These are phyloP conservation scores for Malthinus seriepunctatus DNA, from an alignment of 2,888 invertebrate species.

Conservation along the genomic window DNA sequence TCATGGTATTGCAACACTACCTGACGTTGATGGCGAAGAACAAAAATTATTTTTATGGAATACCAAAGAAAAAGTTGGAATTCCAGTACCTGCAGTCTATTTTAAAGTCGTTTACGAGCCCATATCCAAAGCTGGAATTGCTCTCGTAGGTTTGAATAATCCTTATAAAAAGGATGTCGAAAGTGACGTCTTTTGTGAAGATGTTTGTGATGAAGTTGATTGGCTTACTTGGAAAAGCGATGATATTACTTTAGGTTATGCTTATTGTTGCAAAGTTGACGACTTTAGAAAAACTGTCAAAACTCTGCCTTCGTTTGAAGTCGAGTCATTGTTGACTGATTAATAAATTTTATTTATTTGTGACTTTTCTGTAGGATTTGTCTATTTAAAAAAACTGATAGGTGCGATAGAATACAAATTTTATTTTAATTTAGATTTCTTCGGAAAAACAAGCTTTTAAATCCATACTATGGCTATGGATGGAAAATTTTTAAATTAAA, in stretches of 20 bases:
- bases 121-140: slow-evolving; percentile 57
- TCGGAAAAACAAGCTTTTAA: too few relatives aligned
- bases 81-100: slow-evolving; percentile 61
- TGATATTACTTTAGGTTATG: slow-evolving; percentile 60
- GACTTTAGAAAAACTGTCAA: slow-evolving; percentile 60
- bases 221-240: slow-evolving; percentile 64
- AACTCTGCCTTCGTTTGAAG: slow-evolving; percentile 59
- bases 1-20: slow-evolving; percentile 61
- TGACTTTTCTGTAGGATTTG: too few relatives aligned
- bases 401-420: too few relatives aligned
- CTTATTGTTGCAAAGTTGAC: slow-evolving; percentile 64
- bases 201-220: slow-evolving; percentile 60
- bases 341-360: too few relatives aligned
- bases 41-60: slow-evolving; percentile 44
- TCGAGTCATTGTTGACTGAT: slow-evolving; percentile 52
- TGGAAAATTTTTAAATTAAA: too few relatives aligned
- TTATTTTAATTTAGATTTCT: too few relatives aligned
- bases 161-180: slow-evolving; percentile 50
- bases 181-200: slow-evolving; percentile 42
- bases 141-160: slow-evolving; percentile 66
- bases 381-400: too few relatives aligned
- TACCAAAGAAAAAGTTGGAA: slow-evolving; percentile 36
- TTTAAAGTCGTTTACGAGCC: slow-evolving; percentile 65
- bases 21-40: slow-evolving; percentile 49
- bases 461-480: too few relatives aligned